Evolutionary conservation across 2,797 vertebrate species (phyloP).

Genomic region (Ceryle rudis): DNA sequence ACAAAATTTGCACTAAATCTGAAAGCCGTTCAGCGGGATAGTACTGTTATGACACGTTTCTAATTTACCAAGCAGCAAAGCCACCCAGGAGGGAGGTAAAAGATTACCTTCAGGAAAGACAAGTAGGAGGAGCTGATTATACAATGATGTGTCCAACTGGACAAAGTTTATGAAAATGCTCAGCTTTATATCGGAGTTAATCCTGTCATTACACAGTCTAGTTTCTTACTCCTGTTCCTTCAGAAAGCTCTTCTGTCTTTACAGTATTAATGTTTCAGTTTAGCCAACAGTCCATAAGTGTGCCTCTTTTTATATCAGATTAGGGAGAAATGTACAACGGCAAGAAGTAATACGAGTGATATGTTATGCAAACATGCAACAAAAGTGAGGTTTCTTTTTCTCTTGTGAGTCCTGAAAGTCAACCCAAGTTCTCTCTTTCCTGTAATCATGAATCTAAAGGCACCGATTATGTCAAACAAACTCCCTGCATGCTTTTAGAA

Average conservation of each 20-base stretch:
- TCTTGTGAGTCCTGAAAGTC: conserved; percentile 7
- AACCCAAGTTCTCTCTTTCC: conserved; percentile 26
- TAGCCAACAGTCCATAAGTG: rapidly evolving
- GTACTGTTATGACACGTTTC: neutral
- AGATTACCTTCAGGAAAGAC: neutral
- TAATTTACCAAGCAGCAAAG: conserved; percentile 9
- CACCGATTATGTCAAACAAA: neutral
- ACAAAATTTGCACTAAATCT: neutral
- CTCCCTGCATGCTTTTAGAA: neutral
- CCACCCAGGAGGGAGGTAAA: neutral
- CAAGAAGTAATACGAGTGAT: neutral
- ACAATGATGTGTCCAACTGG: neutral
- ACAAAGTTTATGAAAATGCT: neutral
- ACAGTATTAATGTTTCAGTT: neutral
- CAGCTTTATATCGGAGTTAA: neutral
- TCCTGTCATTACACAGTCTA: neutral
- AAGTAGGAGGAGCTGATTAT: neutral
- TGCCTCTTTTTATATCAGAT: neutral
- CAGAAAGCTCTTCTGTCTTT: neutral
- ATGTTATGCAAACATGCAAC: neutral
- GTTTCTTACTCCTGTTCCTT: neutral
- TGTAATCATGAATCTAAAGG: conserved; percentile 8
- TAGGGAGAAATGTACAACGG: neutral
- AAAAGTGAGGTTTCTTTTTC: neutral
- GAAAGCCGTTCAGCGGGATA: neutral